Percentiles rank a stretch among this genome's conserved stretches.
These are phyloP conservation scores for Pelobates fuscus DNA, from an alignment of 2,113 vertebrate genomes.

Conservation along the genomic window DNA sequence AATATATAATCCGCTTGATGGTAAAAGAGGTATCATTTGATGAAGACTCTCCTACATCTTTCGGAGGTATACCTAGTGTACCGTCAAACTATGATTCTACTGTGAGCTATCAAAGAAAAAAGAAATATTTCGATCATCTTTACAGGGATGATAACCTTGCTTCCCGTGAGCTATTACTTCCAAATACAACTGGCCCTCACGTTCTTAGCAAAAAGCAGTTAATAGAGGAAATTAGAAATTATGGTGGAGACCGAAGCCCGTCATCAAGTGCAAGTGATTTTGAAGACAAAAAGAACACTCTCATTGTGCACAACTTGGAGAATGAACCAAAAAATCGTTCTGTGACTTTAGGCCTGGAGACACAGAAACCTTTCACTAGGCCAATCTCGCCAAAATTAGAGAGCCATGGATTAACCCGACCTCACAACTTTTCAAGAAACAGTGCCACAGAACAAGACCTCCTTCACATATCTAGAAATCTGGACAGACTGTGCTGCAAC, in stretches of 20 bases:
- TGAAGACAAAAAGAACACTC: slow-evolving; percentile 67
- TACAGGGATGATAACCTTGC: slow-evolving; percentile 60
- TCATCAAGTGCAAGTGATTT: slow-evolving; percentile 72
- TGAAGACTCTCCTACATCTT: slow-evolving; percentile 53
- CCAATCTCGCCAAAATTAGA: slow-evolving; percentile 67
- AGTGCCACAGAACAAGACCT: slow-evolving; percentile 10
- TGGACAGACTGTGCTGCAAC: slow-evolving; percentile 76
- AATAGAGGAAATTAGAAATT: slow-evolving; percentile 80
- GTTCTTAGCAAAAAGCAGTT: slow-evolving; percentile 72
- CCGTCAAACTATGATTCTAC: slow-evolving; percentile 53
- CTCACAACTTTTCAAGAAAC: not conserved
- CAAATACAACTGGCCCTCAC: slow-evolving; percentile 62
- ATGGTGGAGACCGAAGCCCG: slow-evolving; percentile 68
- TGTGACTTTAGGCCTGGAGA: slow-evolving; percentile 58
- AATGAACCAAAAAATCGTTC: slow-evolving; percentile 66
- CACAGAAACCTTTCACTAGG: slow-evolving; percentile 64
- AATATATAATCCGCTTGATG: slow-evolving; percentile 77
- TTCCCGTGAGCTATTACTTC: slow-evolving; percentile 76
- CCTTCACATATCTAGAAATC: slow-evolving; percentile 68
- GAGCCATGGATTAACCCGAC: not conserved
- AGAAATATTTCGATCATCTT: slow-evolving; percentile 72
- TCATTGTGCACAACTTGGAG: slow-evolving; percentile 65
- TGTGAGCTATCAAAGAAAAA: slow-evolving; percentile 65
- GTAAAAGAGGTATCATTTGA: slow-evolving; percentile 75
- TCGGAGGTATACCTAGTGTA: slow-evolving; percentile 49